These are phyloP conservation scores for Microtus montanus DNA, from an alignment of 2,113 vertebrate genomes.

Conservation along the genomic window DNA sequence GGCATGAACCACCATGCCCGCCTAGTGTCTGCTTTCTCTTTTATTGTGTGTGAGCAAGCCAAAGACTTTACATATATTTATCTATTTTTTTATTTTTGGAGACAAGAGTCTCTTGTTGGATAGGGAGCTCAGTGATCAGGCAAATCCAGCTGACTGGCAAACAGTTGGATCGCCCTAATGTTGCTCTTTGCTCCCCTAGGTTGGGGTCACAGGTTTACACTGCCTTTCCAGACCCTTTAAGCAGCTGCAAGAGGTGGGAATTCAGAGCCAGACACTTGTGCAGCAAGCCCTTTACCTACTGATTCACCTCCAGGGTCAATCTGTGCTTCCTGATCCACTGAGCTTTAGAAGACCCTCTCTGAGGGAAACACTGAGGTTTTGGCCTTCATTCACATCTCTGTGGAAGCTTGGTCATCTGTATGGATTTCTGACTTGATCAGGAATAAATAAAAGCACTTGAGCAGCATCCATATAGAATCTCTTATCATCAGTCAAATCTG, in stretches of 20 bases:
- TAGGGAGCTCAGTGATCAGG: background rate
- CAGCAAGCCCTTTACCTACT: background rate
- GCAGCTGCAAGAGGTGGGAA: background rate
- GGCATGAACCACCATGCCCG: background rate
- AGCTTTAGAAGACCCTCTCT: background rate
- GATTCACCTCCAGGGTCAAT: background rate
- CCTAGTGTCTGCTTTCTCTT: background rate
- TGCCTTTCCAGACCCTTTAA: background rate
- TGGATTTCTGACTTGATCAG: background rate
- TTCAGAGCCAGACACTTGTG: background rate
- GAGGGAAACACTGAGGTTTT: background rate
- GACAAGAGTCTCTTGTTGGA: background rate
- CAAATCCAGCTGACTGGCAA: background rate
- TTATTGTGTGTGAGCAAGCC: background rate
- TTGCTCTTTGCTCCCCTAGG: background rate
- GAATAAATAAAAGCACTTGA: background rate
- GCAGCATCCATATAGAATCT: background rate
- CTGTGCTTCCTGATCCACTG: background rate
- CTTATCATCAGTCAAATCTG: background rate
- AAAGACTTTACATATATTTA: background rate
- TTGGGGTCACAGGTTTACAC: background rate
- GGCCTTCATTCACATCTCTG: background rate
- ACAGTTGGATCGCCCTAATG: fast-evolving
- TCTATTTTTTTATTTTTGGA: background rate
- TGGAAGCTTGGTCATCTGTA: background rate